These are phyloP conservation scores for Cataglyphis livida DNA, from an alignment of 2,888 invertebrate species.

Conservation along the genomic window DNA sequence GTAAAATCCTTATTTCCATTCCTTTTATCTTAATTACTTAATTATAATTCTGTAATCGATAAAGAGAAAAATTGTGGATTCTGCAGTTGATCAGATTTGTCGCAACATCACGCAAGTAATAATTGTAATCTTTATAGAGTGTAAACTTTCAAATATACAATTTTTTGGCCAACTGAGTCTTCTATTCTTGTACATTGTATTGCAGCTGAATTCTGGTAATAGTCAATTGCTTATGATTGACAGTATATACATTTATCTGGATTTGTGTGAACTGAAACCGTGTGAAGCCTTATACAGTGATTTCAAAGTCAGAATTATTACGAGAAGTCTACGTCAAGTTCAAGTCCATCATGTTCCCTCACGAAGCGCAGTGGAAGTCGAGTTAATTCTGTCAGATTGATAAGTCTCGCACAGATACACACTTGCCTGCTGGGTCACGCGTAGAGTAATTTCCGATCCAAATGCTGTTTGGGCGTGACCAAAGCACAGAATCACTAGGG, in stretches of 20 bases:
- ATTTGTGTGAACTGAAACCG: conserved; percentile 75
- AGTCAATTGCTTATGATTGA: conserved; percentile 80
- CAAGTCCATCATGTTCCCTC: conserved; percentile 82
- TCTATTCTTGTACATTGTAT: conserved; percentile 76
- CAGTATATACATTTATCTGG: conserved; percentile 77
- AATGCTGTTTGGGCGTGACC: conserved; percentile 84
- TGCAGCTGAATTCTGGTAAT: conserved; percentile 81
- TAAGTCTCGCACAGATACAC: conserved; percentile 83
- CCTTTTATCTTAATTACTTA: conserved; percentile 76
- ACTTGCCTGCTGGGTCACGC: conserved; percentile 85
- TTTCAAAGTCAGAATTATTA: conserved; percentile 77
- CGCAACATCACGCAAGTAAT: conserved; percentile 70
- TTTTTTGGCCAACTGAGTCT: conserved; percentile 80
- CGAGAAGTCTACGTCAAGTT: conserved; percentile 82
- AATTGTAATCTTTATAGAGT: conserved; percentile 80
- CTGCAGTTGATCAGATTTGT: conserved; percentile 69
- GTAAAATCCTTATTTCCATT: conserved; percentile 79
- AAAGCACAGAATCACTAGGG: conserved; percentile 85
- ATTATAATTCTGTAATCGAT: conserved; percentile 76
- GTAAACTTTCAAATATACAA: conserved; percentile 74
- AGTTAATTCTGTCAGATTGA: conserved; percentile 83
- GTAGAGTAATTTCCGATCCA: conserved; percentile 82
- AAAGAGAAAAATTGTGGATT: conserved; percentile 74
- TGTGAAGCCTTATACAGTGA: conserved; percentile 74
- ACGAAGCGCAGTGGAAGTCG: conserved; percentile 84